Base-by-base conservation (phyloP, 2,888 invertebrate genomes). In the Leucania comma region DNA sequence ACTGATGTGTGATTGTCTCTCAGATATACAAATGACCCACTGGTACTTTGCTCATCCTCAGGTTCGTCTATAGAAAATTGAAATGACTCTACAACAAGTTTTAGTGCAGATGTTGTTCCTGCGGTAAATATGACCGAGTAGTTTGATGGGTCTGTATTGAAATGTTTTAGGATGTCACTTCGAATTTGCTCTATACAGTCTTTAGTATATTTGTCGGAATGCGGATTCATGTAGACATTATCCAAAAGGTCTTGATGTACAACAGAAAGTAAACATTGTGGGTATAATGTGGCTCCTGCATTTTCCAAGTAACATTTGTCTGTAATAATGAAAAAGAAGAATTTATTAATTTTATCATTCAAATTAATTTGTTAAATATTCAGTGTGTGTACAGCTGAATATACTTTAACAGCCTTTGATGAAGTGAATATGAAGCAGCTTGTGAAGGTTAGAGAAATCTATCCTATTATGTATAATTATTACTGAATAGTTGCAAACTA, bases 1-100 rank as follows among this genome's bases (percentile, higher is more conserved):
- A 99, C 99, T 1, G 99, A 99, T 0, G 99, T 99, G 90, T 99
- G 99, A 90, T 98, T 99, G 91, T 99, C 99, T 89, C 97, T 97
- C 65, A 98, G 95, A 90, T 99, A 98, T 12, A 97, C 97, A 90
- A 99, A 98, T 63, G 96, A 95, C 2, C 98, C 98, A 71, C 88
- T 87, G 35, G 90, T 87, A 61, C 77, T 69, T 32, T 29, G 12
- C 6, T 79, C 82, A 73, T 90, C 86, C 82, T 79, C 62, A 90
- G 10, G n/a, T 26, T 76, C 89, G 57, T 91, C 86, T 48, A 68
- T 77, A 56, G 90, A 81, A 90, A 97, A 98, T 75, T 96, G 89
- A 90, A 99, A 99, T 68, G 97, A 96, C 91, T 99, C 99, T 0
- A 97, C 98, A 1, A 99, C 95, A 59, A 98, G 89, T 96, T 98